phyloP scores from a whole-genome alignment of 2,888 invertebrate genomes.

The Seira sanloemensis region DNA sequence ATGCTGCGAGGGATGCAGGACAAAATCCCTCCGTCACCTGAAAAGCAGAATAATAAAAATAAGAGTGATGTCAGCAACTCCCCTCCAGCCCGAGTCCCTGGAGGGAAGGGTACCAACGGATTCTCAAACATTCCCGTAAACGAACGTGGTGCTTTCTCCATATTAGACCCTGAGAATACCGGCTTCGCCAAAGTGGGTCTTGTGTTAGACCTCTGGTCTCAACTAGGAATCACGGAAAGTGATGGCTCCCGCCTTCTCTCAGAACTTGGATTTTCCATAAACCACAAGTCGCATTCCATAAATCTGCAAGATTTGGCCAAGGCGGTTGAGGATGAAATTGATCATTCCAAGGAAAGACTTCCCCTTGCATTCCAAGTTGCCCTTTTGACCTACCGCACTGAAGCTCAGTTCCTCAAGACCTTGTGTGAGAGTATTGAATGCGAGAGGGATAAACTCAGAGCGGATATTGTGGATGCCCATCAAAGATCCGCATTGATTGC shows the following conservation, averaged over 20 bases:
- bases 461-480: slow-evolving; percentile 89
- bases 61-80: slow-evolving; percentile 18
- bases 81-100: slow-evolving; percentile 23
- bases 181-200: slow-evolving; percentile 67
- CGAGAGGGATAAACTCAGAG: slow-evolving; percentile 88
- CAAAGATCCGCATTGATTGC: slow-evolving; percentile 87
- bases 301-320: slow-evolving; percentile 69
- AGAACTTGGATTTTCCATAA: slow-evolving; percentile 64
- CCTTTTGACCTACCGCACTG: slow-evolving; percentile 82
- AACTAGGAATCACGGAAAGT: slow-evolving; percentile 58
- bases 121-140: slow-evolving; percentile 54
- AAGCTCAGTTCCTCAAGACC: slow-evolving; percentile 79
- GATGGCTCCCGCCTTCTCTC: slow-evolving; percentile 49
- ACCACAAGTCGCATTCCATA: slow-evolving; percentile 60
- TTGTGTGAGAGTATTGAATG: slow-evolving; percentile 82
- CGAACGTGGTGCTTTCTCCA: slow-evolving; percentile 66
- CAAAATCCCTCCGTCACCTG: slow-evolving; percentile 64
- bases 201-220: slow-evolving; percentile 66
- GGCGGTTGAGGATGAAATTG: slow-evolving; percentile 71
- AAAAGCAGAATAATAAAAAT: slow-evolving; percentile 48
- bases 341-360: slow-evolving; percentile 75
- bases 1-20: slow-evolving; percentile 74
- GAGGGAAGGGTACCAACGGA: slow-evolving; percentile 45
- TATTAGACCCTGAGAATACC: slow-evolving; percentile 65
- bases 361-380: slow-evolving; percentile 81